Base-by-base conservation (phyloP, 2,888 invertebrate species). In the Spialia ferax region DNA sequence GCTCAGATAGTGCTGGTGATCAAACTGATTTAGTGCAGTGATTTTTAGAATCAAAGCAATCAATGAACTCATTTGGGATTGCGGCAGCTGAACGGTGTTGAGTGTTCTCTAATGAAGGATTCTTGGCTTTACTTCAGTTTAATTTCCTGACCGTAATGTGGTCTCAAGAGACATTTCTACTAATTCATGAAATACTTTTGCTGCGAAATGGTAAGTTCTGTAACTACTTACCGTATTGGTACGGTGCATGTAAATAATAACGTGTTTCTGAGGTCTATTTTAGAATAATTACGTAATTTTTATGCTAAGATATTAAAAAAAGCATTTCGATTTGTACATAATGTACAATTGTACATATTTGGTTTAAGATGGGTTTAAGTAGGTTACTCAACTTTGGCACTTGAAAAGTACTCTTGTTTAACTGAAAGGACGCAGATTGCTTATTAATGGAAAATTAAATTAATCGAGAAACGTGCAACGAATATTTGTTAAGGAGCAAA, bases 281-380 rank as follows among this genome's bases (percentile, higher is more conserved):
- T 42, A 54, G 18, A 23, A 15, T 18, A 55, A 13, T 13, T 45
- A 54, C 26, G 55, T 45, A 4, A 32, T 52, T 50, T 35, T 20
- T 45, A 45, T 18, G 18, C 26, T n/a, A 18, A 50, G 0, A 54
- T 55, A 32, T 64, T 29, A 64, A 55, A 54, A 56, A 32, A 45
- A 48, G n/a, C 11, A 48, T 15, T 50, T 57, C 32, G n/a, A 29
- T 8, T 32, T 64, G 64, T 64, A 64, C 6, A 64, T 57, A 64
- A 11, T 65, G 64, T 65, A 65, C 11, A 65, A 64, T 6, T 65
- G 64, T 65, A 65, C 11, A 65, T 65, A 65, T 13, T 65, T 57
- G 35, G 50, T 11, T 56, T 56, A 64, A 10, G n/a, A n/a, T n/a
- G n/a, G n/a, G n/a, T n/a, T n/a, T n/a, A n/a, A n/a, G 32, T 48